Percentiles rank a stretch among this genome's conserved stretches.
phyloP scores from a whole-genome alignment of 35 echinoderm and acorn worm genomes.

The Ophioderma brevispina region DNA sequence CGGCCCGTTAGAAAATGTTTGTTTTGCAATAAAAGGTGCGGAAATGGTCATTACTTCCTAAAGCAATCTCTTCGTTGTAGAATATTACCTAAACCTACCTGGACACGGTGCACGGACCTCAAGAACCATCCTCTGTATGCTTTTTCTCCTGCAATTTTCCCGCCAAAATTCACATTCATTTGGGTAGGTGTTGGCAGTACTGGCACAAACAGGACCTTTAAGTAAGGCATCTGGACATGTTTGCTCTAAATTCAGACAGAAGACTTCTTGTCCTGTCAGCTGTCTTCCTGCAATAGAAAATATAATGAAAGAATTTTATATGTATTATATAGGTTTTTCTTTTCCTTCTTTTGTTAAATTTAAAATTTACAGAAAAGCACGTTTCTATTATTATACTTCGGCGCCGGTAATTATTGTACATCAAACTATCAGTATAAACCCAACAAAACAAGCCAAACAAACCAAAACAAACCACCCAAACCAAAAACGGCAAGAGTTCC shows the following conservation, averaged over 20 bases:
- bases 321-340: too few relatives aligned
- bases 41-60: background rate
- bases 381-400: too few relatives aligned
- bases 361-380: too few relatives aligned
- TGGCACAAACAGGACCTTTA: background rate
- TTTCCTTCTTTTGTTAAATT: too few relatives aligned
- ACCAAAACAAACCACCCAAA: too few relatives aligned
- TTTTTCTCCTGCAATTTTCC: constrained; percentile 2
- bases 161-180: constrained; percentile 3
- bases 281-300: too few relatives aligned
- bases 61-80: background rate
- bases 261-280: background rate
- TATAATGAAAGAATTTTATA: too few relatives aligned
- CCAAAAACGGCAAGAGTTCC: too few relatives aligned
- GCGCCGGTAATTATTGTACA: too few relatives aligned
- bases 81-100: background rate
- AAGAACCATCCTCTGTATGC: background rate
- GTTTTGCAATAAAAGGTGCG: background rate
- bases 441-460: too few relatives aligned
- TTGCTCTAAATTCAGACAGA: background rate
- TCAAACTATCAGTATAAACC: too few relatives aligned
- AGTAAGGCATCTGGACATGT: background rate
- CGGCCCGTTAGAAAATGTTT: background rate
- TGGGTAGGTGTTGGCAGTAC: background rate
- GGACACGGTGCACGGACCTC: background rate